Base-by-base conservation (phyloP, 2,113 vertebrate species). In the Charadrius vociferus region DNA sequence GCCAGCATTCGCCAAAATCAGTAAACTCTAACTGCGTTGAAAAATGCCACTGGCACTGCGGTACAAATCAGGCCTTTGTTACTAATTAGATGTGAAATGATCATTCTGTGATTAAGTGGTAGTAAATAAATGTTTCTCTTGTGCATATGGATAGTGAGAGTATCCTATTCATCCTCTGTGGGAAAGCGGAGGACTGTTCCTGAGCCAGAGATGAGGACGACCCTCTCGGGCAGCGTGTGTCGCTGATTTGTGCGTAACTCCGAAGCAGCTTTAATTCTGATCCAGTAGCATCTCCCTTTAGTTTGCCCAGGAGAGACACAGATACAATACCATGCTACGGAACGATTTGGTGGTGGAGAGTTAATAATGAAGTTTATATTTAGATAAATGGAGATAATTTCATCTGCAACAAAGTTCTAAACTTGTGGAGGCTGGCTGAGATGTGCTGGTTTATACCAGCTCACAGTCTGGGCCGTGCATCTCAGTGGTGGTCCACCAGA, bases 51-150 rank as follows among this genome's bases (percentile, higher is more conserved):
- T 79, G 77, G 52, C 88, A 27, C 20, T 81, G 77, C 68, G 87
- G 14, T 26, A 68, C 86, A 88, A 96, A 58, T 63, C 58, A 84
- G 80, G 49, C 77, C 72, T 92, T 92, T 91, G 83, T 88, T 94
- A 24, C 80, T 96, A 95, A 92, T 95, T 67, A 81, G 86, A 92
- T 79, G 39, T 94, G 91, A 95, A 95, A 84, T 95, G 50, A 79
- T 92, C 7, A 1, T 86, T 87, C 65, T 91, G 75, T 89, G 91
- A 52, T 93, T 84, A 97, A 95, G 77, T 91, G 80, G 43, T 74
- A 49, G 83, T 91, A 92, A 95, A 88, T 92, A 92, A 92, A 86
- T 79, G 95, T 96, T 96, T 93, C 66, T 90, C 62, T 91, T 95
- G 78, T 58, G 53, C 62, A 14, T 91, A 53, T 32, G 74, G 84